Evolutionary conservation across 2,113 vertebrate genomes (phyloP).

Genomic region (Delphinapterus leucas): DNA sequence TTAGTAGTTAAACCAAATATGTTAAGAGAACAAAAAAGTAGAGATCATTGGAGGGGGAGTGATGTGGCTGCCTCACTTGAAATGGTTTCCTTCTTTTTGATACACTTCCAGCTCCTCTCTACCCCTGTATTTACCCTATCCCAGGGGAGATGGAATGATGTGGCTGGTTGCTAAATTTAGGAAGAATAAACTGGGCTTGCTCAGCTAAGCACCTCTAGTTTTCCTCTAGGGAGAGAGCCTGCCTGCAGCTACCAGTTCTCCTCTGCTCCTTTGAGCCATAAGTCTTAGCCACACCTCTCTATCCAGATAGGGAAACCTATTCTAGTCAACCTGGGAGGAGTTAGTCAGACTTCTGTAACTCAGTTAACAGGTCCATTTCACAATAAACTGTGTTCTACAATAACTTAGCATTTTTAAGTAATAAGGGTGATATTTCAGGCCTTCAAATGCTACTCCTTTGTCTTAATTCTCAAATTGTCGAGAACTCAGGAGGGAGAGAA

Average conservation of each 20-base stretch:
- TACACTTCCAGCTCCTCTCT: neutral
- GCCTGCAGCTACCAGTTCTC: neutral
- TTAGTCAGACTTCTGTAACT: neutral
- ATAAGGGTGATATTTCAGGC: neutral
- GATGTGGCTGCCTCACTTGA: neutral
- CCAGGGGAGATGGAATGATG: neutral
- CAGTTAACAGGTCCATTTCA: neutral
- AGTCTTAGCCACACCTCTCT: neutral
- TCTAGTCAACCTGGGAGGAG: neutral
- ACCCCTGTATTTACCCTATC: neutral
- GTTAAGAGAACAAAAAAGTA: neutral
- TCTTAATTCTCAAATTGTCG: neutral
- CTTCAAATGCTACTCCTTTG: neutral
- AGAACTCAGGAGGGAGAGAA: neutral
- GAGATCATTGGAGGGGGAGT: neutral
- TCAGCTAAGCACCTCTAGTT: constrained; percentile 9
- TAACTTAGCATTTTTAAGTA: neutral
- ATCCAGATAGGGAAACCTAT: neutral
- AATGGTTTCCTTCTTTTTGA: neutral
- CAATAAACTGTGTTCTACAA: neutral
- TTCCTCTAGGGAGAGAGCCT: neutral
- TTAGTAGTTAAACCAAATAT: neutral
- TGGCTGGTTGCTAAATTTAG: constrained; percentile 26
- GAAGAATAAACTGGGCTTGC: neutral
- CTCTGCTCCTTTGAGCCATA: neutral